Evolutionary conservation across 2,888 invertebrate genomes (phyloP).

Genomic region (Dysmachus trigonus): DNA sequence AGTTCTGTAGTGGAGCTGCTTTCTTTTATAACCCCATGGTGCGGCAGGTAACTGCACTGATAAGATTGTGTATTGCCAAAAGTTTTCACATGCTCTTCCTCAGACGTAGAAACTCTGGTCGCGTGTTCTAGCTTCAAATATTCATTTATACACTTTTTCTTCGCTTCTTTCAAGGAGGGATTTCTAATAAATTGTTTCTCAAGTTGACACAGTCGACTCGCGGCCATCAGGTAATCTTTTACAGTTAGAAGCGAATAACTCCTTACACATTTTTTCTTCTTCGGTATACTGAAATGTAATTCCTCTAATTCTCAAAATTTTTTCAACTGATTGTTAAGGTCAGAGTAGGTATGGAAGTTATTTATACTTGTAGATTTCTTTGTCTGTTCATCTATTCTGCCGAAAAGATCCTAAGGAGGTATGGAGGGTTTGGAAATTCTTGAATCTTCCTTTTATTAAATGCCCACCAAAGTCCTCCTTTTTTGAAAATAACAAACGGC

Average conservation of each 20-base stretch:
- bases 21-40: conserved; percentile 12
- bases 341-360: background rate
- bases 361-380: background rate
- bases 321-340: background rate
- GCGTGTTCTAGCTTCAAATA: conserved; percentile 51
- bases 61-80: background rate
- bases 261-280: background rate
- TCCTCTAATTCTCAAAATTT: background rate
- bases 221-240: background rate
- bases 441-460: too few species aligned
- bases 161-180: background rate
- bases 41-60: conserved; percentile 16
- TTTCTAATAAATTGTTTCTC: background rate
- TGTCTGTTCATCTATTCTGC: background rate
- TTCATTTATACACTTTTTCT: conserved; percentile 50
- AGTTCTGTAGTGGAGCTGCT: background rate
- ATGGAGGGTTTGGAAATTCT: too few species aligned
- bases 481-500: too few species aligned
- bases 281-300: background rate
- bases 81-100: background rate
- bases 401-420: too few species aligned
- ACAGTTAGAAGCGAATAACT: background rate
- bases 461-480: too few species aligned
- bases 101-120: conserved; percentile 11
- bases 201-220: background rate